Evolutionary conservation across 2,113 vertebrate genomes (phyloP), one percentile per base, ranked within the genome.

Genomic region (Brachyistius frenatus): DNA sequence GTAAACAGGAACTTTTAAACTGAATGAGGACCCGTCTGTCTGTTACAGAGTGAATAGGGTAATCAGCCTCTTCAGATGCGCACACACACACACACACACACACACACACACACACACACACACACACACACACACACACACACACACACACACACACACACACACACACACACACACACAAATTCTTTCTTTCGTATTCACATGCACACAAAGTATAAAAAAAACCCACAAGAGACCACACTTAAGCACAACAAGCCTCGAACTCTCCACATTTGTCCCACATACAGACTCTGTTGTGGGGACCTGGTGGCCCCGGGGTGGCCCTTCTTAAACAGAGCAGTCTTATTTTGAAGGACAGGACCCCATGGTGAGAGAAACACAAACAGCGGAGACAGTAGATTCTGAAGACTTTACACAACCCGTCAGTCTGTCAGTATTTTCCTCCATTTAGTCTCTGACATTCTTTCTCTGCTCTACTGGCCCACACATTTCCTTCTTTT

Each of bases 271-370:
- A 56, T 85, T 80, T 80, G 72, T 80, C 73, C 68, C 49, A 65
- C 80, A 88, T 75, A 61, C 66, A 49, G 61, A 31, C 47, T 66
- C 77, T 87, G 78, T 74, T 77, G 67, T 63, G 44, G 68, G 71
- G 84, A 89, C 81, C 75, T 87, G 61, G 78, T 87, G 82, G 77
- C 86, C 87, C 68, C 80, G 46, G 52, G 66, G 84, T 88, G 89
- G 88, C 83, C 76, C 52, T 84, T 88, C 76, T 76, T 66, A 70
- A 81, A 86, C 73, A 69, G 78, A 86, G 76, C 67, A 80, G 80
- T 81, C 63, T 86, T 68, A 85, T 83, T 91, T 89, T 92, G 89
- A 91, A 82, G 69, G 91, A 91, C 89, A 87, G 90, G 88, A 85
- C 79, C 91, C 49, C 90, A 84, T 88, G 68, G 72, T 77, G 91